Percentiles rank a stretch among this genome's conserved stretches.
phyloP scores from a whole-genome alignment of 2,797 vertebrate genomes.

The Allobates femoralis region DNA sequence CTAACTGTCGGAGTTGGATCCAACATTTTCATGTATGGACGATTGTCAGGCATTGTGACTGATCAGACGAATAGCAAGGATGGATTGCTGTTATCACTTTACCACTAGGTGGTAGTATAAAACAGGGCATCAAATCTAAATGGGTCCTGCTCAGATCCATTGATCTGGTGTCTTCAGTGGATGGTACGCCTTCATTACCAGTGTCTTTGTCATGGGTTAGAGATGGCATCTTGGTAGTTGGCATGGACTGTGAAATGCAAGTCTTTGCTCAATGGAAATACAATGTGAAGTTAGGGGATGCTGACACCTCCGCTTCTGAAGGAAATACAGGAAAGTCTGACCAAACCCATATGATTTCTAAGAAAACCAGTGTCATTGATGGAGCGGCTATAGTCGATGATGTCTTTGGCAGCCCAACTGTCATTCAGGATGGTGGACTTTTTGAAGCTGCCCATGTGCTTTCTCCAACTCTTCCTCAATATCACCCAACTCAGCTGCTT shows the following conservation, averaged over 20 bases:
- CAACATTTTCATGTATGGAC: conserved; percentile 97
- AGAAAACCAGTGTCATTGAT: conserved; percentile 87
- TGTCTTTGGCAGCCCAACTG: conserved; percentile 86
- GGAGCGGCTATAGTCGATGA: conserved; percentile 85
- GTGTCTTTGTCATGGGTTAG: conserved; percentile 98
- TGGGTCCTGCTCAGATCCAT: conserved; percentile 94
- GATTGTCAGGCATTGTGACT: conserved; percentile 93
- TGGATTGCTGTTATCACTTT: conserved; percentile 93
- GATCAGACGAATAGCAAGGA: conserved; percentile 93
- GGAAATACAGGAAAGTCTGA: conserved; percentile 73
- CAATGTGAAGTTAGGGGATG: conserved; percentile 82
- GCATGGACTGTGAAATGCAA: conserved; percentile 99
- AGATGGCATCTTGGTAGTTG: conserved; percentile 96
- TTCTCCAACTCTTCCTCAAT: conserved; percentile 96
- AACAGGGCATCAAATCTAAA: conserved; percentile 94
- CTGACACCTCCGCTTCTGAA: conserved; percentile 79
- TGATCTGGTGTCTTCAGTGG: conserved; percentile 92
- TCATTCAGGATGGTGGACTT: conserved; percentile 93
- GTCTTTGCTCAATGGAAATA: conserved; percentile 98
- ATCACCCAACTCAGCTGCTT: conserved; percentile 95
- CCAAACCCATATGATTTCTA: conserved; percentile 69
- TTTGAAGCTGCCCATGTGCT: conserved; percentile 97
- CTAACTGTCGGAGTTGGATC: conserved; percentile 96
- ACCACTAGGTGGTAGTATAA: conserved; percentile 97
- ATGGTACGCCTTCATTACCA: conserved; percentile 93